These are phyloP conservation scores for Chaetogeoica ovagalla DNA, from an alignment of 2,888 invertebrate genomes.

Conservation along the genomic window DNA sequence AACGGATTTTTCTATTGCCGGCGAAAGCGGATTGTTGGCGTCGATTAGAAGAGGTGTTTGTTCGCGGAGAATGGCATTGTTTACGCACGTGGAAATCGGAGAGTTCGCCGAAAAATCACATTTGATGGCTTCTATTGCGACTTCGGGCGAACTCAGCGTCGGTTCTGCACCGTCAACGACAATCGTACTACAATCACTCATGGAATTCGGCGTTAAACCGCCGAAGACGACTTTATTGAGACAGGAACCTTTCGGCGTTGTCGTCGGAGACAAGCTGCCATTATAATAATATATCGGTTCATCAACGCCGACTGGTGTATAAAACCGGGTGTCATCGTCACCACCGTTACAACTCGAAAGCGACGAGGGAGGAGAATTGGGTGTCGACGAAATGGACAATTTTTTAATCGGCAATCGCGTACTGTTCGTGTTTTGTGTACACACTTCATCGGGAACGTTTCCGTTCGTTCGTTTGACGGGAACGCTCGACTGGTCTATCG, in stretches of 20 bases:
- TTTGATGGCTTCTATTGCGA: conserved; percentile 14
- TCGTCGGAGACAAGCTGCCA: background rate
- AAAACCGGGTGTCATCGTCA: conserved; percentile 4
- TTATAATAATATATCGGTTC: background rate
- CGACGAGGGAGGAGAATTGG: conserved; percentile 4
- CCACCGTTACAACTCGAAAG: background rate
- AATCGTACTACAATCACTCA: background rate
- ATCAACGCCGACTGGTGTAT: conserved; percentile 17
- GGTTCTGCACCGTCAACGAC: background rate
- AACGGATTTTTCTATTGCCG: background rate
- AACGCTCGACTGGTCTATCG: conserved; percentile 23
- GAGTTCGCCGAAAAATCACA: conserved; percentile 6
- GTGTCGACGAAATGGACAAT: conserved; percentile 7
- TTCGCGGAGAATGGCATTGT: background rate
- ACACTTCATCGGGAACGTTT: conserved; percentile 17
- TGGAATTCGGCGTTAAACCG: conserved; percentile 10
- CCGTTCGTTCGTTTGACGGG: conserved; percentile 16
- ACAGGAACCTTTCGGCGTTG: conserved; percentile 5
- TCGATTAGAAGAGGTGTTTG: background rate
- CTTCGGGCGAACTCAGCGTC: conserved; percentile 19
- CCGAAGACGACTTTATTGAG: conserved; percentile 18
- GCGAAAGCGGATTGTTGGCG: background rate
- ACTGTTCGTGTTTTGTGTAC: conserved; percentile 4
- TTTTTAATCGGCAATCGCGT: conserved; percentile 5
- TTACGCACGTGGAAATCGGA: too few species aligned